phyloP scores from a whole-genome alignment of 2,113 vertebrate species.

The Peromyscus polionotus region DNA sequence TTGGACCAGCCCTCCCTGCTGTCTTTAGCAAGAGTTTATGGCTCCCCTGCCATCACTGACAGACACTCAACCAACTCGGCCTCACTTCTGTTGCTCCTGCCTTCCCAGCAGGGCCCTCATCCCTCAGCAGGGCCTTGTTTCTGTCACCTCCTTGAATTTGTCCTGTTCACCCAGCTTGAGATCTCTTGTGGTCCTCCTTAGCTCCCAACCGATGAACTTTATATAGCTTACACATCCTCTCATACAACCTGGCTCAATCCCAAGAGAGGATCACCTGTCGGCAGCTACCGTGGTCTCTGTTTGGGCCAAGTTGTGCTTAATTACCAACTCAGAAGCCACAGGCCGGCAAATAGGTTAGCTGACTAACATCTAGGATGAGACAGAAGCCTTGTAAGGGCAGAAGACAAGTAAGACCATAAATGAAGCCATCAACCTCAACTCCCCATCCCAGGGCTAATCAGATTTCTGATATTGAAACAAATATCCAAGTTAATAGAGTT shows the following conservation, averaged over 20 bases:
- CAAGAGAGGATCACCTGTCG: background rate
- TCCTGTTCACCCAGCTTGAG: background rate
- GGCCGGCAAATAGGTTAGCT: background rate
- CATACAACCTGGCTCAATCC: background rate
- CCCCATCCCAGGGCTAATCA: too few species aligned
- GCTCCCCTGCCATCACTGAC: background rate
- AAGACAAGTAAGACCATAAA: background rate
- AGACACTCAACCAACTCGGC: rapidly evolving
- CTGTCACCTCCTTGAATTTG: rapidly evolving
- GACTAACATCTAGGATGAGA: background rate
- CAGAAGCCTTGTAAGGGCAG: background rate
- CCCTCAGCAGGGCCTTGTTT: too few species aligned
- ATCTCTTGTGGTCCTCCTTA: background rate
- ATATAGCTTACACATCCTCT: background rate
- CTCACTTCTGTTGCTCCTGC: rapidly evolving
- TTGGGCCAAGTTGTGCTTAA: background rate
- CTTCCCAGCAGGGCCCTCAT: background rate
- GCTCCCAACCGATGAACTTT: background rate
- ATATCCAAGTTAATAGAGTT: background rate
- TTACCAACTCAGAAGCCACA: background rate
- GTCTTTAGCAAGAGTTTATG: background rate
- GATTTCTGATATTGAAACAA: background rate
- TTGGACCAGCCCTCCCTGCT: rapidly evolving
- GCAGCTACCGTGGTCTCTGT: background rate
- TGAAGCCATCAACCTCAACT: background rate